Percentiles rank a stretch among this genome's conserved stretches.
phyloP scores from a whole-genome alignment of 2,888 invertebrate genomes.

The Chrysina gloriosa region DNA sequence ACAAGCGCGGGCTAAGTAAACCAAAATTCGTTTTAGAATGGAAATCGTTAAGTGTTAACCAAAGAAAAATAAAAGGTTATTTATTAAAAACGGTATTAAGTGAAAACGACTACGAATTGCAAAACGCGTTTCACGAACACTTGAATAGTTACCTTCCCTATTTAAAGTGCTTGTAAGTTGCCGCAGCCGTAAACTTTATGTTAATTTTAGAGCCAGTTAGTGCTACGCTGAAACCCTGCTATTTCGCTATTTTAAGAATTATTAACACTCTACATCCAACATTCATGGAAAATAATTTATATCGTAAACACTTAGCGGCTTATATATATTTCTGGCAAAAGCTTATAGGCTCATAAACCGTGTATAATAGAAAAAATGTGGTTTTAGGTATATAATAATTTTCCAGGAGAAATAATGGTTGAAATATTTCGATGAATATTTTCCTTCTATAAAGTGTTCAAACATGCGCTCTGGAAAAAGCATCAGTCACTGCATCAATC shows the following conservation, averaged over 20 bases:
- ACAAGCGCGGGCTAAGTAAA: no score
- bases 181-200: neutral
- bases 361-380: neutral
- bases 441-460: no score
- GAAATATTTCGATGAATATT: no score
- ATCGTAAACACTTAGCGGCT: neutral
- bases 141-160: neutral
- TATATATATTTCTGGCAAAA: neutral
- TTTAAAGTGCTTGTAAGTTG: neutral
- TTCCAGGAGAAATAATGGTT: no score
- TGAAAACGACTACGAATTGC: neutral
- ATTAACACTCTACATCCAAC: neutral
- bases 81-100: no score
- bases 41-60: no score
- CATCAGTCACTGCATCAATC: no score
- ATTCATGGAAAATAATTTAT: neutral
- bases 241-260: constrained; percentile 2
- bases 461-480: no score
- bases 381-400: neutral
- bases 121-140: no score
- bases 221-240: neutral
- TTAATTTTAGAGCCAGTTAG: neutral
- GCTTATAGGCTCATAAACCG: neutral
- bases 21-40: no score
- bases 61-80: no score